Evolutionary conservation across 2,888 invertebrate species (phyloP), one percentile per base, ranked within the genome.

Genomic region (Polymixis flavicincta): DNA sequence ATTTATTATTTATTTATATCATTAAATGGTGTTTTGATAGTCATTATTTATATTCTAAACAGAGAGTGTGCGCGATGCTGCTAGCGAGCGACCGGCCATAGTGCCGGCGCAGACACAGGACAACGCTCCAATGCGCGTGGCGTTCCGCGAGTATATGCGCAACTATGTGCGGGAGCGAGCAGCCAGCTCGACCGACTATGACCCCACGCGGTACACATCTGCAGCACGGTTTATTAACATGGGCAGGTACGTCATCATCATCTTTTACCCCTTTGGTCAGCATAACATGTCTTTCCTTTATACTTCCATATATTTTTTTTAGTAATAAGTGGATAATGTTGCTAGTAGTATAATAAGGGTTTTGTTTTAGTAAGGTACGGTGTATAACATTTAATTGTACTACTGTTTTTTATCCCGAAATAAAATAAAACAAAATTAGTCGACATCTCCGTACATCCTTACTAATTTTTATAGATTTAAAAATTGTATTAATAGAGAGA

Each of bases 141-240:
- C 93, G 1, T 91, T 95, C 85, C 90, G 94, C 57, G 94, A 94
- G 76, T 93, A 93, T 60, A 89, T 95, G 89, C 93, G 95, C 50
- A 78, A 77, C 22, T 82, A 94, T 25, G 89, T 92, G 0, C 90
- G 91, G 3, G 71, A 84, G 11, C 92, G 95, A 63, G 91, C 94
- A 22, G 77, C 87, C 25, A 71, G 76, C 79, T 92, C 93, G 5
- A 88, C 89, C 0, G 94, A 95, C 81, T 95, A 88, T 85, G 92
- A 92, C 72, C 89, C 93, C 11, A 69, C 70, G 48, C 91, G 90
- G 3, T 92, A 88, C 84, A 78, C 89, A 0, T 90, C 92, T 55
- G 91, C 92, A 4, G 93, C 92, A 0, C 85, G 91, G 14, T 94
- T 94, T 82, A 88, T 95, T 25, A 89, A 89, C 28, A 5, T 81